Percentiles rank a stretch among this genome's conserved stretches.
Evolutionary conservation across 1,140 invertebrate species (phyloP).

Genomic region (Thaumatotibia leucotreta): DNA sequence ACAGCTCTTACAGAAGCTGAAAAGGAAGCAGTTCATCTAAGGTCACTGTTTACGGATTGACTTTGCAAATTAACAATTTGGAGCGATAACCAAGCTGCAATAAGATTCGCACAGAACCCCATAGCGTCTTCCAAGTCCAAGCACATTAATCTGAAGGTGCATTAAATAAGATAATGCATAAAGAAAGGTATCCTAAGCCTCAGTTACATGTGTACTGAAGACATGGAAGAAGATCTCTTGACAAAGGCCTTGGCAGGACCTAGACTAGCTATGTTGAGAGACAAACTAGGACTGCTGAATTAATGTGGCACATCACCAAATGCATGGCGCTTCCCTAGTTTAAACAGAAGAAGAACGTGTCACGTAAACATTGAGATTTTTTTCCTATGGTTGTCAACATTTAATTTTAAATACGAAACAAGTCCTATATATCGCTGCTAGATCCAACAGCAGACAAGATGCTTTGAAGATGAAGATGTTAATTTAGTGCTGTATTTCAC

Average conservation of each 20-base stretch:
- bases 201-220: neutral
- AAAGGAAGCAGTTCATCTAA: neutral
- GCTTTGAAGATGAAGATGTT: too few species aligned
- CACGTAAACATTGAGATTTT: too few species aligned
- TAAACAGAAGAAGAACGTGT: too few species aligned
- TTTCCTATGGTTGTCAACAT: too few species aligned
- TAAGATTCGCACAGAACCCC: slow-evolving; percentile 6
- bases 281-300: too few species aligned
- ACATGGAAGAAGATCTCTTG: slow-evolving; percentile 2
- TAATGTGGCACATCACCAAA: too few species aligned
- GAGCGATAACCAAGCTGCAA: slow-evolving; percentile 14
- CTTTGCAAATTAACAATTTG: neutral
- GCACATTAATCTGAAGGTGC: slow-evolving; percentile 11
- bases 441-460: too few species aligned
- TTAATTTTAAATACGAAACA: too few species aligned
- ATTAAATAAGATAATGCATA: neutral
- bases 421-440: too few species aligned
- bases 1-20: neutral
- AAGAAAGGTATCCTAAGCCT: neutral
- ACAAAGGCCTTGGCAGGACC: neutral
- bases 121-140: slow-evolving; percentile 11
- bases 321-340: too few species aligned
- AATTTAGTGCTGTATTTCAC: too few species aligned
- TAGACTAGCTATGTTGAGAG: neutral
- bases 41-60: neutral